Evolutionary conservation across 2,113 vertebrate genomes (phyloP).

Genomic region (Loxodonta africana): DNA sequence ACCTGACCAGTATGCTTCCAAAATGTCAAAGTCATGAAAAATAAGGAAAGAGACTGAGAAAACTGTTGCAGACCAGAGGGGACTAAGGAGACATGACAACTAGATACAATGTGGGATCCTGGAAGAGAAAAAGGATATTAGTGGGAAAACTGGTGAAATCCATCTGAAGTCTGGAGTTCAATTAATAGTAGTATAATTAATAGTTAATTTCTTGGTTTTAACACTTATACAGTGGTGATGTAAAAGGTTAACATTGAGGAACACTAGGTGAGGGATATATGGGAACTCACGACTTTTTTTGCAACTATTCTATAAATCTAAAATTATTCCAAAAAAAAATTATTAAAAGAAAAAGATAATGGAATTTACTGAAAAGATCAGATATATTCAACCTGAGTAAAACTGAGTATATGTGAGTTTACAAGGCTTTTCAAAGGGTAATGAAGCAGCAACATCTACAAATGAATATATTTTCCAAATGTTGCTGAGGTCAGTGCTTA

Average conservation of each 20-base stretch:
- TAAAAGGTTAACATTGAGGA: not conserved
- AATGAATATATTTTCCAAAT: conserved; percentile 13
- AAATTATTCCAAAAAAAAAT: not conserved
- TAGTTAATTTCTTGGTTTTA: not conserved
- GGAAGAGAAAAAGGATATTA: too few relatives aligned
- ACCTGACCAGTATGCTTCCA: too few relatives aligned
- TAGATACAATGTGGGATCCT: too few relatives aligned
- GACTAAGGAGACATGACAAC: not conserved
- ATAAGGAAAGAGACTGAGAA: too few relatives aligned
- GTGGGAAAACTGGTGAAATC: not conserved
- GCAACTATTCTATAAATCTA: not conserved
- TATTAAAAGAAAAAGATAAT: not conserved
- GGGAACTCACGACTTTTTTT: not conserved
- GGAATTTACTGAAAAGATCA: not conserved
- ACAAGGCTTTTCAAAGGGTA: conserved; percentile 38
- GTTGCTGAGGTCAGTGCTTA: not conserved
- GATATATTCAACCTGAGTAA: not conserved
- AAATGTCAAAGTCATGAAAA: too few relatives aligned
- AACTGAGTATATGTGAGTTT: not conserved
- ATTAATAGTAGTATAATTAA: not conserved
- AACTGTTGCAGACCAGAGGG: not conserved
- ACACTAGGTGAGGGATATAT: not conserved
- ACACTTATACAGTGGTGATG: not conserved
- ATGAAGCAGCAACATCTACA: not conserved
- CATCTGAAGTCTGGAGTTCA: not conserved